Percentiles rank a stretch among this genome's conserved stretches.
These are phyloP conservation scores for Tapirus terrestris DNA, from an alignment of 2,113 vertebrate species.

Conservation along the genomic window DNA sequence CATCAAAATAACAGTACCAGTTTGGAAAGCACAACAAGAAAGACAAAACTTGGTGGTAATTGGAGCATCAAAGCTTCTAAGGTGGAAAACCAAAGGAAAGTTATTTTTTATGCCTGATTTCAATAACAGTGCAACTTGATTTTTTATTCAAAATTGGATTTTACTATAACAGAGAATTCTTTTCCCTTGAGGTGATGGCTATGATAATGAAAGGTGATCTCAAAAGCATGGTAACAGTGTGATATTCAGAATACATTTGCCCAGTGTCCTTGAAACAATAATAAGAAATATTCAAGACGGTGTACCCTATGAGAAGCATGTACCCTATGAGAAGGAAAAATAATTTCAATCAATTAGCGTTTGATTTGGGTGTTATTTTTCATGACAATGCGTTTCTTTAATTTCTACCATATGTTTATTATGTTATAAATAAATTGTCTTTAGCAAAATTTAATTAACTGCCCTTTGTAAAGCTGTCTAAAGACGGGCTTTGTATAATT, in stretches of 20 bases:
- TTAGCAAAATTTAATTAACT: slow-evolving; percentile 64
- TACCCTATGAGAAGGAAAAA: background rate
- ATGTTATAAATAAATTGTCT: slow-evolving; percentile 42
- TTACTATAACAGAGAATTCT: background rate
- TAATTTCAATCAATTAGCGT: background rate
- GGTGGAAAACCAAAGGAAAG: background rate
- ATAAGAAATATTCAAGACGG: background rate
- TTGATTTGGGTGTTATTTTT: slow-evolving; percentile 18
- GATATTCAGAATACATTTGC: background rate
- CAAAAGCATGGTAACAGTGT: background rate
- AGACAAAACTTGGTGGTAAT: background rate
- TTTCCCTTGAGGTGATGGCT: background rate
- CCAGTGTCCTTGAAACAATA: background rate
- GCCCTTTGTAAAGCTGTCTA: slow-evolving; percentile 63
- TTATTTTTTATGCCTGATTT: background rate
- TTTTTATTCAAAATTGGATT: slow-evolving; percentile 20
- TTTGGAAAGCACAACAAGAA: background rate
- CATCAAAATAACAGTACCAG: background rate
- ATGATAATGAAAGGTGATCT: background rate
- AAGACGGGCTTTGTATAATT: slow-evolving; percentile 41
- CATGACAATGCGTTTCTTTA: background rate
- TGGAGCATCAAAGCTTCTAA: background rate
- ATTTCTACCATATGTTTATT: slow-evolving; percentile 36
- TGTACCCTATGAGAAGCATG: background rate
- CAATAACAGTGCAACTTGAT: background rate